Base-by-base conservation (phyloP, 2,888 invertebrate species). In the Helleia helle region DNA sequence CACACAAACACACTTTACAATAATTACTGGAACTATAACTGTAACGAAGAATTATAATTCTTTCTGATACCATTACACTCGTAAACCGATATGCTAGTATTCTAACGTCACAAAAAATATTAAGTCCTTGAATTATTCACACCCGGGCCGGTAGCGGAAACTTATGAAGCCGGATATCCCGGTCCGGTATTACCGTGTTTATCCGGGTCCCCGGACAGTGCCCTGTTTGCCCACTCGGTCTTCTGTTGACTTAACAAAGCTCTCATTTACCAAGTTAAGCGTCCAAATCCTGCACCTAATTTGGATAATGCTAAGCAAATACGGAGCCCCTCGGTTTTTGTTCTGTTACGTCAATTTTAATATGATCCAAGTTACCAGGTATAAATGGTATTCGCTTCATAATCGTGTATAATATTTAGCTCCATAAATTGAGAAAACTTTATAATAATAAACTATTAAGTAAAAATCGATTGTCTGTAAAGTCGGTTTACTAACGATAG, bases 251-350 rank as follows among this genome's bases (percentile, higher is more conserved):
- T 63, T 57, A 71, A 69, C 61, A 65, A 68, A 59, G 58, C 67
- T 69, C 75, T 72, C 74, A 71, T 79, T 79, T 79, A 71, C 65
- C 58, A 71, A 75, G 74, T 73, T 73, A 71, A 62, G 66, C 61
- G 67, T 65, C 65, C 66, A 58, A 61, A 62, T 59, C 67, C 62
- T 55, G 65, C 56, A 61, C 59, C 72, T 75, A 71, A 74, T 79
- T 80, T 73, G 71, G 65, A 66, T 80, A 79, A 80, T 76, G 42
- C 37, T 49, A 27, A 28, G 41, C 47, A 50, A 50, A 50, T 44
- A 52, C 24, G 14, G 25, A 22, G 14, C 14, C 31, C 31, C 25
- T 14, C 37, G 36, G 13, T 28, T 38, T 36, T 41, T 30, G 39
- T 31, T 24, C 24, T 12, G 12, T 13, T 11, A 14, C 28, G 14